These are phyloP conservation scores for Sebastes glaucus DNA, from an alignment of 2,797 vertebrate genomes.

Conservation along the genomic window DNA sequence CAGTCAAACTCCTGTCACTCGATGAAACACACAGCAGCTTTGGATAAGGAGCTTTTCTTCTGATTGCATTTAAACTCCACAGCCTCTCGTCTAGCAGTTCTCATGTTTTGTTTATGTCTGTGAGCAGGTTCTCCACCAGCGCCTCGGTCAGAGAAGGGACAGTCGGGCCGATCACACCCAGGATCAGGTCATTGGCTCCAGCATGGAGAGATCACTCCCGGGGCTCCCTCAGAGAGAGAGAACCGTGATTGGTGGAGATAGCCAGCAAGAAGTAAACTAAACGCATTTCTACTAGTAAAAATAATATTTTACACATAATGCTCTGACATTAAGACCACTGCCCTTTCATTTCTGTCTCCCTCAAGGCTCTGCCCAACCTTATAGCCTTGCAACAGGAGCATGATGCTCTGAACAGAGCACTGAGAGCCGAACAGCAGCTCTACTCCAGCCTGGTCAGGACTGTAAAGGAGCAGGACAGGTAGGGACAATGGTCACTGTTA, in stretches of 20 bases:
- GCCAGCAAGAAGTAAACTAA: slow-evolving; percentile 77
- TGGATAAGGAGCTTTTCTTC: slow-evolving; percentile 16
- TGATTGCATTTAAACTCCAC: neutral
- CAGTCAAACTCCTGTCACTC: neutral
- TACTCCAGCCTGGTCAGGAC: slow-evolving; percentile 89
- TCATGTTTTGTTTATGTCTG: slow-evolving; percentile 6
- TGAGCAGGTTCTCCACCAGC: slow-evolving; percentile 79
- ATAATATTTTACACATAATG: neutral
- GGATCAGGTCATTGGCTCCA: slow-evolving; percentile 48
- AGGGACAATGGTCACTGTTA: slow-evolving; percentile 8
- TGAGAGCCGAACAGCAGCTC: slow-evolving; percentile 90
- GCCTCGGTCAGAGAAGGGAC: slow-evolving; percentile 64
- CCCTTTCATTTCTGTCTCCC: neutral
- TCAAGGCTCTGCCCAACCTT: slow-evolving; percentile 71
- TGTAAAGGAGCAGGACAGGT: slow-evolving; percentile 92
- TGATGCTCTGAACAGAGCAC: slow-evolving; percentile 84
- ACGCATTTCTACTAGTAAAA: neutral
- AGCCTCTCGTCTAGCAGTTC: neutral
- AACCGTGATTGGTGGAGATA: slow-evolving; percentile 85
- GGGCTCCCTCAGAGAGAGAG: slow-evolving; percentile 82
- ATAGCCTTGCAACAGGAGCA: slow-evolving; percentile 82
- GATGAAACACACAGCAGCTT: neutral
- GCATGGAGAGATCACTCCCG: slow-evolving; percentile 70
- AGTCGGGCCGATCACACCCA: slow-evolving; percentile 40
- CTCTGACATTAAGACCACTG: neutral